phyloP scores from a whole-genome alignment of 2,113 vertebrate species.

The Ammodytes dubius region DNA sequence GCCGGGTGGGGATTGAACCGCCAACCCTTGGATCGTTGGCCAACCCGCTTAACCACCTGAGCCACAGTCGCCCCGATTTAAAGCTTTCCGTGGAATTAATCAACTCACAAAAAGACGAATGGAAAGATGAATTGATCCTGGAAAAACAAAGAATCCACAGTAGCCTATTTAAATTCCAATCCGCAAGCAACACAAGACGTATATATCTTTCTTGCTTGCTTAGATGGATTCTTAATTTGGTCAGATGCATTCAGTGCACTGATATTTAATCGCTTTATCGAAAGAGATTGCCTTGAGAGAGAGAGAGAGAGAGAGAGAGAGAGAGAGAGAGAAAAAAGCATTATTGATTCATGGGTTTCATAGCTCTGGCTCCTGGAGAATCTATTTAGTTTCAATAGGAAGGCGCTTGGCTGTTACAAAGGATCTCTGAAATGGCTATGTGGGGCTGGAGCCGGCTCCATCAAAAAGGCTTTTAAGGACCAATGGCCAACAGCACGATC shows the following conservation, averaged over 20 bases:
- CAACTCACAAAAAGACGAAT: constrained; percentile 32
- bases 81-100: constrained; percentile 46
- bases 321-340: constrained; percentile 21
- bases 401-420: constrained; percentile 57
- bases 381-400: constrained; percentile 63
- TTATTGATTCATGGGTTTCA: constrained; percentile 46
- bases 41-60: too few species aligned
- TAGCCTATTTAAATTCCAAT: constrained; percentile 49
- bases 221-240: constrained; percentile 12
- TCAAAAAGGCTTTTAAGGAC: constrained; percentile 48
- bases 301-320: constrained; percentile 14
- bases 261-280: constrained; percentile 59
- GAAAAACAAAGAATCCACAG: constrained; percentile 19
- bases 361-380: constrained; percentile 38
- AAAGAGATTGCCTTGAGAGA: constrained; percentile 13
- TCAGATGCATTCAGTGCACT: constrained; percentile 25
- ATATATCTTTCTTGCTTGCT: neutral
- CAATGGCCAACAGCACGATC: neutral
- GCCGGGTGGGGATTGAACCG: too few species aligned
- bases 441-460: constrained; percentile 22
- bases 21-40: too few species aligned
- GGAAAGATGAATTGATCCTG: constrained; percentile 41
- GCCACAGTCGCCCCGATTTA: too few species aligned
- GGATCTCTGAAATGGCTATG: constrained; percentile 37
- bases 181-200: neutral